Base-by-base conservation (phyloP, 2,113 vertebrate genomes). In the Hyperopisus bebe region DNA sequence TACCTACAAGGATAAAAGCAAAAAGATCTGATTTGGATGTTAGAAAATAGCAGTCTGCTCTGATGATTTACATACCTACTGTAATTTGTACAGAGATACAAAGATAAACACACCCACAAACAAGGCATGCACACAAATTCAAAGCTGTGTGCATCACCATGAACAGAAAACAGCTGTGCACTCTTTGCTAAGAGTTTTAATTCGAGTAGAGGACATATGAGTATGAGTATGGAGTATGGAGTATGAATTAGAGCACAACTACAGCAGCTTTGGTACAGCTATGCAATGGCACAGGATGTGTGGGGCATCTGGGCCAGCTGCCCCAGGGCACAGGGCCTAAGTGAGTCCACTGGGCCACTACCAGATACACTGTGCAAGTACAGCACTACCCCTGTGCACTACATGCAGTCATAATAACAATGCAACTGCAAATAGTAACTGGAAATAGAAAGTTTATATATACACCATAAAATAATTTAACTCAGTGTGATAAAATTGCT, bases 1-100 rank as follows among this genome's bases (percentile, higher is more conserved):
- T 97, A 97, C 89, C 97, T 97, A 91, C 31, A 83, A n/a, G 21
- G 19, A 66, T 21, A 62, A 27, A 44, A 62, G 8, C 62, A 58
- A 62, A 58, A 39, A 58, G 9, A 58, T 62, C 39, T 21, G 19
- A 44, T 53, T 51, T 50, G 6, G 2, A n/a, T 31, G 66, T 27
- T 74, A 31, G 70, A 19, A 80, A 42, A 42, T 3, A 42, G 35
- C 74, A 42, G 19, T 42, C 74, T 2, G 10, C 27, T 39, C 31
- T 80, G 74, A 80, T 13, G 6, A 80, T 42, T 42, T 80, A 42
- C 13, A 77, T 17, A 35, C 11, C 31, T 17, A n/a, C n/a, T n/a
- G n/a, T n/a, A 39, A 31, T 39, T 1, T 77, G 70, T 77, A 15
- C 39, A 46, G 15, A 42, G 42, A 46, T 10, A 7, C 39, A 24